Evolutionary conservation across 92 coral and sea anemone species (phyloP), one percentile per base, ranked within the genome.

Genomic region (Porites rus): DNA sequence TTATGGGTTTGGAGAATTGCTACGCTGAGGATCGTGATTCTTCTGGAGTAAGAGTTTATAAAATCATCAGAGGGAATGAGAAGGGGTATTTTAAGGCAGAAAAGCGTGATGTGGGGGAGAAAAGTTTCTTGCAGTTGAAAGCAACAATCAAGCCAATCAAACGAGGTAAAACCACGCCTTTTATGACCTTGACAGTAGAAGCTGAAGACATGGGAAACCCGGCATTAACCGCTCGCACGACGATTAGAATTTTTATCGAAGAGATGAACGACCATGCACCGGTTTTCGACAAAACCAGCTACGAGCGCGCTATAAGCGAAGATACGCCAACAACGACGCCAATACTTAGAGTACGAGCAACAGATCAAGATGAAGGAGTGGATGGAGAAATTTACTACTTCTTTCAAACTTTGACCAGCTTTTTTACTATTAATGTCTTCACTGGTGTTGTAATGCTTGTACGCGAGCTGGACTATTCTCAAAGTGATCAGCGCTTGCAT

Each of bases 1-100:
- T 94, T 24, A 80, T 74, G 76, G 98, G 98, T 1, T 89, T 94
- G 60, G 98, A 86, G 28, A 88, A 90, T 65, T 94, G 98, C 77
- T 83, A 73, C 21, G 96, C 96, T 4, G 96, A 88, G 61, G 98
- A 94, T 63, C 89, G 93, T 17, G 98, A 94, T 24, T 64, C 83
- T 2, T 86, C 94, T 0, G 96, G 93, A 1, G 83, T 94, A 71
- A 79, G 53, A 22, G 65, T 74, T 4, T 94, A 92, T 82, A 90
- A 84, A 46, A 94, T 94, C 28, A 80, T 94, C 56, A 84, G 85
- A 22, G 98, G 98, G 2, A 94, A 94, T 60, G 91, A 92, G 56
- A 92, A 86, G 10, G 96, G 96, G 1, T 94, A 90, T 65, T 88
- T 94, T 11, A 78, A 88, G 77, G 86, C 84, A 18, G 80, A 52